Percentiles rank a stretch among this genome's conserved stretches.
These are phyloP conservation scores for Felis catus DNA, from an alignment of 2,113 vertebrate species.

Conservation along the genomic window F.catus_Fca126_mat1.0 CM031419.1:193313501-193314000, in stretches of 20 bases:
- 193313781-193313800: neutral
- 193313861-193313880: no score
- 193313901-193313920: no score
- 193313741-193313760: constrained; percentile 1
- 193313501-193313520: neutral
- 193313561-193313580: constrained; percentile 31
- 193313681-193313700: neutral
- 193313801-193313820: no score
- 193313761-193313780: neutral
- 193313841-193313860: no score
- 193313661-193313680: neutral
- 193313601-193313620: constrained; percentile 36
- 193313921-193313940: no score
- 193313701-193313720: neutral
- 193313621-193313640: neutral
- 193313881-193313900: no score
- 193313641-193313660: neutral
- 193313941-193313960: no score
- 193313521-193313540: neutral
- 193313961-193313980: no score
- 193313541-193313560: constrained; percentile 7
- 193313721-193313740: neutral
- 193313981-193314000: no score
- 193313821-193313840: no score
- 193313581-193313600: neutral